Evolutionary conservation across 2,113 vertebrate species (phyloP).

Genomic region (Petroica traversi): DNA sequence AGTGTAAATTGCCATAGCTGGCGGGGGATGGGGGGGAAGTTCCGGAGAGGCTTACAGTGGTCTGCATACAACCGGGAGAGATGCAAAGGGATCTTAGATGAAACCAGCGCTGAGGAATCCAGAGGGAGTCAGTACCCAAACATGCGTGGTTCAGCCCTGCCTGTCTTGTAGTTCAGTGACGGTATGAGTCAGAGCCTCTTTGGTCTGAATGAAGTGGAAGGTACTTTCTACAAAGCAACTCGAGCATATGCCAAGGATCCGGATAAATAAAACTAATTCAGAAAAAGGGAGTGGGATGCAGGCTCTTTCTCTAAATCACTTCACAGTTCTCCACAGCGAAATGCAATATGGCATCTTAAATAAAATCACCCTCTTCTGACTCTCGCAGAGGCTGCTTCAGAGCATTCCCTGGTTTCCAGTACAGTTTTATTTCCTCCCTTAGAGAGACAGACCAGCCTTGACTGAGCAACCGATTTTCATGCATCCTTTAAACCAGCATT

Average conservation of each 20-base stretch:
- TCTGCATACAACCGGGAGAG: neutral
- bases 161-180: constrained; percentile 35
- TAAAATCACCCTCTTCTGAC: constrained; percentile 51
- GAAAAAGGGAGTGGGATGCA: constrained; percentile 62
- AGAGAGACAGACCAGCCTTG: constrained; percentile 30
- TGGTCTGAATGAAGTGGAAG: constrained; percentile 67
- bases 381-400: constrained; percentile 41
- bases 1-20: neutral
- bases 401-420: constrained; percentile 49
- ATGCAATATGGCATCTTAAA: constrained; percentile 66
- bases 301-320: constrained; percentile 44
- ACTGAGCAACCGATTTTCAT: constrained; percentile 36
- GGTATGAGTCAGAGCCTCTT: constrained; percentile 55
- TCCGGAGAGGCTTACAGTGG: neutral
- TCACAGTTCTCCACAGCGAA: neutral
- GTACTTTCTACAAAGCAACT: constrained; percentile 63
- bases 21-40: accelerated
- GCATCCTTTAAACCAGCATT: constrained; percentile 30
- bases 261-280: constrained; percentile 66
- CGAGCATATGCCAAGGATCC: constrained; percentile 51
- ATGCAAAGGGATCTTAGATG: neutral
- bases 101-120: neutral
- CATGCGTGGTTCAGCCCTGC: constrained; percentile 48
- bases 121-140: constrained; percentile 56
- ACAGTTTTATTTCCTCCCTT: constrained; percentile 45